A percentile compares a stretch with the other conserved stretches of the same genome.
phyloP scores from a whole-genome alignment of 2,888 invertebrate species.

The Globia sparganii region DNA sequence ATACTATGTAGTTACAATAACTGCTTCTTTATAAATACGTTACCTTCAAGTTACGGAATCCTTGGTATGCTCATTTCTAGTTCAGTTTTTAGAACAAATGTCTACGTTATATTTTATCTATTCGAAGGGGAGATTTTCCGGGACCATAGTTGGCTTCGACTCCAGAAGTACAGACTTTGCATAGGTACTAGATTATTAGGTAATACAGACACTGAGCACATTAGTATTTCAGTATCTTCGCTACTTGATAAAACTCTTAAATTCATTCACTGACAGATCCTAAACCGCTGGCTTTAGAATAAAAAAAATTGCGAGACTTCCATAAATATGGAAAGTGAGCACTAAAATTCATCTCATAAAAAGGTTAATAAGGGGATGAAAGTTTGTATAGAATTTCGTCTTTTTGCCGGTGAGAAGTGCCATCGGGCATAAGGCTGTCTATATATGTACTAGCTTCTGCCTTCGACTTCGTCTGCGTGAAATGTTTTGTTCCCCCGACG shows the following conservation, averaged over 20 bases:
- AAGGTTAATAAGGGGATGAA: not conserved
- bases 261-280: not conserved
- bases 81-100: not conserved
- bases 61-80: not conserved
- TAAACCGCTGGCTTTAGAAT: not conserved
- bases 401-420: not conserved
- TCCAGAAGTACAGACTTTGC: not conserved
- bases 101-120: not conserved
- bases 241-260: not conserved
- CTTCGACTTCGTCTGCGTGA: no score
- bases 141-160: not conserved
- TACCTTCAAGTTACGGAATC: not conserved
- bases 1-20: no score
- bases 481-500: no score
- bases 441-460: no score
- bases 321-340: not conserved
- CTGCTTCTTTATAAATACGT: not conserved
- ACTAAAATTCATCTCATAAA: not conserved
- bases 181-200: not conserved
- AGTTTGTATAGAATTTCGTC: not conserved
- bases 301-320: not conserved
- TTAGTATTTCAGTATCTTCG: not conserved
- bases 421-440: no score
- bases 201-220: not conserved
- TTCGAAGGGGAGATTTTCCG: not conserved